phyloP scores from a whole-genome alignment of 2,113 vertebrate genomes.

The Tachysurus vachellii region DNA sequence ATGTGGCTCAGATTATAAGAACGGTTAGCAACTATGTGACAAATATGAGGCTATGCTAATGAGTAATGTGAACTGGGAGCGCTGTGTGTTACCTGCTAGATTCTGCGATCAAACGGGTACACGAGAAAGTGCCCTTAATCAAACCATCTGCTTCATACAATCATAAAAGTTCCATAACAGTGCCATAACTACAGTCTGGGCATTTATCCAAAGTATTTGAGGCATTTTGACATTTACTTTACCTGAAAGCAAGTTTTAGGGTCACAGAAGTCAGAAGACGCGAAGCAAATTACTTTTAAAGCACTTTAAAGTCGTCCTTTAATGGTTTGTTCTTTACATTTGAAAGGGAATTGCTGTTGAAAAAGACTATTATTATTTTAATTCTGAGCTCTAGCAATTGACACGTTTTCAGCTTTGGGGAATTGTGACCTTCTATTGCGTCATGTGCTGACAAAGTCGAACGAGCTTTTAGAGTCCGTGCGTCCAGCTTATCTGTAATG shows the following conservation, averaged over 20 bases:
- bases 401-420: slow-evolving; percentile 34
- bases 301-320: slow-evolving; percentile 53
- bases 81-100: neutral
- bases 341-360: slow-evolving; percentile 52
- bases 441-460: slow-evolving; percentile 46
- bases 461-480: slow-evolving; percentile 44
- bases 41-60: neutral
- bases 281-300: slow-evolving; percentile 54
- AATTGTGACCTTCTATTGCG: slow-evolving; percentile 13
- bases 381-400: slow-evolving; percentile 47
- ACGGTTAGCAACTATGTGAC: neutral
- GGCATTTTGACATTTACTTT: slow-evolving; percentile 56
- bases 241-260: slow-evolving; percentile 51
- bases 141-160: neutral
- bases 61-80: neutral
- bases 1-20: neutral
- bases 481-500: slow-evolving; percentile 48
- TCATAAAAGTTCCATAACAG: slow-evolving; percentile 12
- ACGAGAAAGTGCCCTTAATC: slow-evolving; percentile 6
- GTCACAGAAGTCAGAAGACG: slow-evolving; percentile 51
- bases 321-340: slow-evolving; percentile 50
- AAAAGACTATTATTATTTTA: slow-evolving; percentile 56
- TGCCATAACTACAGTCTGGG: slow-evolving; percentile 6
- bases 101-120: neutral
- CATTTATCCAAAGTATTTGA: slow-evolving; percentile 19